Conservation (phyloP, 2,113 vertebrate species). For the Lophura nycthemera region DNA sequence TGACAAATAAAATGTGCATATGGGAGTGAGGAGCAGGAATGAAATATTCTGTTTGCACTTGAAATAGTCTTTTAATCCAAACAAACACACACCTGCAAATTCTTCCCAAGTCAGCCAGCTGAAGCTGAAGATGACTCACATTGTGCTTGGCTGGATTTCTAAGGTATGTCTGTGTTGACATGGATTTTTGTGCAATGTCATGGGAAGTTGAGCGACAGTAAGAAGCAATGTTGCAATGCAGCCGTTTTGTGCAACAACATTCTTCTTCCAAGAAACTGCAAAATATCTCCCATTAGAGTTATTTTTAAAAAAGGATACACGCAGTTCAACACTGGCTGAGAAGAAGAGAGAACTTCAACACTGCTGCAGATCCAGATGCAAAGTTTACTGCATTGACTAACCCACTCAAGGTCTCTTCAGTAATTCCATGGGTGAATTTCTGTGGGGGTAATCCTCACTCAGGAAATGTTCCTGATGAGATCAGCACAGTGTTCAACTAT, state of each 20-base stretch:
- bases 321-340: background rate
- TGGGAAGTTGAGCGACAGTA: background rate
- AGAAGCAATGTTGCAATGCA: background rate
- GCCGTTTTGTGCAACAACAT: background rate
- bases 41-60: slow-evolving; percentile 52
- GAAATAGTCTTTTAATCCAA: slow-evolving; percentile 32
- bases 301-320: background rate
- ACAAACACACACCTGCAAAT: slow-evolving; percentile 61
- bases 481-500: background rate
- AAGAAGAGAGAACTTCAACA: background rate
- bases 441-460: background rate
- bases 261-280: slow-evolving; percentile 6
- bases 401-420: background rate
- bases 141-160: background rate
- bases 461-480: background rate
- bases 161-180: slow-evolving; percentile 24
- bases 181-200: fast-evolving
- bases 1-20: slow-evolving; percentile 14
- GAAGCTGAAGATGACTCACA: slow-evolving; percentile 31
- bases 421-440: background rate
- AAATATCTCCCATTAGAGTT: background rate
- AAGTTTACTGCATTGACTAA: background rate
- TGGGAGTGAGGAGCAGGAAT: background rate
- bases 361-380: background rate
- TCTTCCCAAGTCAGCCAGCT: background rate